Evolutionary conservation across 2,888 invertebrate genomes (phyloP), one percentile per base, ranked within the genome.

Genomic region (Brachypterus glaber): DNA sequence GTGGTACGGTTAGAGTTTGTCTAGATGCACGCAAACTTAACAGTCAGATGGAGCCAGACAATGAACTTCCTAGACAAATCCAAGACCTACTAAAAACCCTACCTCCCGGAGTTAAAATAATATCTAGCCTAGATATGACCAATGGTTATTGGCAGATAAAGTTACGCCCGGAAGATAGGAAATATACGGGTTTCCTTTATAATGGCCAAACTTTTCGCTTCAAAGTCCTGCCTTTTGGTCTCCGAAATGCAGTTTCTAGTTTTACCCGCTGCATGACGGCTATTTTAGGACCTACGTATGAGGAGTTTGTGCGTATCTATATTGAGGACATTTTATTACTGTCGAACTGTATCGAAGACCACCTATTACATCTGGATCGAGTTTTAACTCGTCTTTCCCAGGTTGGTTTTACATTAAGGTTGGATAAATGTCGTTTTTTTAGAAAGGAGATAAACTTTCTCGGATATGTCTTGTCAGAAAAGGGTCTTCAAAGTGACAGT

Each of bases 141-240:
- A 32, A 45, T 25, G 50, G 52, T 2, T 54, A 52, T 35, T 52
- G 52, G 51, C 52, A 53, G 34, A 42, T 51, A 30, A 35, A 39
- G 12, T 18, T 50, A 1, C 37, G 42, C 4, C 17, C 37, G 30
- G 40, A 45, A 2, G 47, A 47, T 5, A 29, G 45, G 9, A 35
- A 45, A 18, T 52, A 43, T 30, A 53, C 52, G 1, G 50, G 47
- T 0, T 51, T 54, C 40, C 21, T 51, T 16, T 40, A 44, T 4
- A 40, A 45, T 2, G 43, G 38, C 13, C 26, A 39, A 16, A 32
- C 26, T 41, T 52, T 38, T 43, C 48, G 33, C 35, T 53, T 43
- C 34, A 30, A 16, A 13, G 39, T 48, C 0, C 30, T 47, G n/a
- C 46, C 48, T 1, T 47, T 46, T 24, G 48, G 46, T 2, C 17